A percentile compares a stretch with the other conserved stretches of the same genome.
Evolutionary conservation across 1,140 invertebrate genomes (phyloP).

Genomic region (Brachionus koreanus): DNA sequence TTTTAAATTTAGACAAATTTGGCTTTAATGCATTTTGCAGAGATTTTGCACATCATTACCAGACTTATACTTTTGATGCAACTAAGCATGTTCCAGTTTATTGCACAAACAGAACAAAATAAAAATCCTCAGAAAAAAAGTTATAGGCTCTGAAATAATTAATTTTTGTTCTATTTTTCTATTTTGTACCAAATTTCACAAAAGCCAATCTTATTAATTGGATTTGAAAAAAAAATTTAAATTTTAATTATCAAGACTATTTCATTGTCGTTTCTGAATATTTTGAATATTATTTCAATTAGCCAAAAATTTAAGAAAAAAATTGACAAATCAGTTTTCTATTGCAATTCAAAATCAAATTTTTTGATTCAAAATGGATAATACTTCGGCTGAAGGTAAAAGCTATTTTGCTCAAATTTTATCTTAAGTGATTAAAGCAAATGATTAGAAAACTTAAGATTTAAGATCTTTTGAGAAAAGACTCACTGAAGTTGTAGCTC

Average conservation of each 20-base stretch:
- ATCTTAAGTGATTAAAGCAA: not conserved
- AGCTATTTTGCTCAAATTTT: not conserved
- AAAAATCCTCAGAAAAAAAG: no score
- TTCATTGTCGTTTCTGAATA: not conserved
- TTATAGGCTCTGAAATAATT: no score
- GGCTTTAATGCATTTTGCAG: no score
- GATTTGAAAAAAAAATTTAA: no score
- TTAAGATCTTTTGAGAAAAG: conserved; percentile 30
- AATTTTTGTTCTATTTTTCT: no score
- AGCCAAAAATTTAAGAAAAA: not conserved
- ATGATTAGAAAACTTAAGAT: not conserved
- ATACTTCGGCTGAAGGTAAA: not conserved
- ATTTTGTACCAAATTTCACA: no score
- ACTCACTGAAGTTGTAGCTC: conserved; percentile 18
- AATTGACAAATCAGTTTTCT: not conserved
- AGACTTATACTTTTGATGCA: no score
- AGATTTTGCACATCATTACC: no score
- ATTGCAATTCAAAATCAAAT: not conserved
- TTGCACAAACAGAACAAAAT: no score
- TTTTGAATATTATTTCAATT: not conserved
- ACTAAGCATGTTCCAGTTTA: no score
- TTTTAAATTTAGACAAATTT: no score
- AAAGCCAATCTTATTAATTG: no score
- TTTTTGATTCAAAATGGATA: not conserved
- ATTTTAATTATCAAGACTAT: not conserved